phyloP scores from a whole-genome alignment of 23 tunicate species.

The Halocynthia aurantium region DNA sequence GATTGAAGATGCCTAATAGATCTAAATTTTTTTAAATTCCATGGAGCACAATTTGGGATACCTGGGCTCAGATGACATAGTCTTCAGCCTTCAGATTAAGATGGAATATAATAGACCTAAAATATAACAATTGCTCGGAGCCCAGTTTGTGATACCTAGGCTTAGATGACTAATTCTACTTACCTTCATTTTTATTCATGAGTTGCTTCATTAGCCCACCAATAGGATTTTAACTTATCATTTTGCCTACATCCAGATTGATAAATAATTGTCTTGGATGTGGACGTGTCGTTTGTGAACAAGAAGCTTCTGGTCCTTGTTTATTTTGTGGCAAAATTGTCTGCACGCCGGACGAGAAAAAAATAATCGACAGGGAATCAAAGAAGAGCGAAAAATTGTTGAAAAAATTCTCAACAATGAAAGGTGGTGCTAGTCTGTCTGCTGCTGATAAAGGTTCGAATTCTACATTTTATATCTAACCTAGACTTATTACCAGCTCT shows the following conservation, averaged over 20 bases:
- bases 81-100: too few relatives aligned
- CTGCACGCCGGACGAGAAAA: conserved; percentile 67
- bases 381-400: conserved; percentile 83
- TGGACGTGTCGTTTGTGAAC: conserved; percentile 96
- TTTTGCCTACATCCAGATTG: conserved; percentile 31
- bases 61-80: too few relatives aligned
- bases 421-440: background rate
- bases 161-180: too few relatives aligned
- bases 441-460: too few relatives aligned
- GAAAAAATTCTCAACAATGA: conserved; percentile 18
- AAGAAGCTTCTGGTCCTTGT: conserved; percentile 99
- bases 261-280: conserved; percentile 91
- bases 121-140: background rate
- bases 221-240: background rate
- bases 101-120: too few relatives aligned
- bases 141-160: background rate
- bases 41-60: too few relatives aligned
- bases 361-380: conserved; percentile 50
- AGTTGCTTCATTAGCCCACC: too few relatives aligned
- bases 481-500: too few relatives aligned
- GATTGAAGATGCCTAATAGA: too few relatives aligned
- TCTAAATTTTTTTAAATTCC: too few relatives aligned
- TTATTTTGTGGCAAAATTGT: conserved; percentile 87
- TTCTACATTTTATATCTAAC: too few relatives aligned
- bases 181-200: too few relatives aligned